Base-by-base conservation (phyloP, 2,797 vertebrate genomes). In the Jordanella pulchra region DNA sequence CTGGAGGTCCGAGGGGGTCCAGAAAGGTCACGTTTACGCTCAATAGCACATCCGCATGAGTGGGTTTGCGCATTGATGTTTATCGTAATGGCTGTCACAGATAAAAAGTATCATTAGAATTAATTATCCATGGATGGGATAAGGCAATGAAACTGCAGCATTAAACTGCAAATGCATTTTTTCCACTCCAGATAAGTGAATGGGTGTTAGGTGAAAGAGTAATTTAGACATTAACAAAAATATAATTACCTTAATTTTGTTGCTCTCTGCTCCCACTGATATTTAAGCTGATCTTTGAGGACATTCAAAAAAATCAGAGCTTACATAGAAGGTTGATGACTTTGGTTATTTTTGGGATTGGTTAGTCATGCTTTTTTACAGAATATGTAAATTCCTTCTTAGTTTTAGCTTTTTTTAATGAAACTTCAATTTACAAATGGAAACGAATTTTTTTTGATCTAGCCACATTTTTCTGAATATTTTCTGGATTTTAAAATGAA, bases 31-130 rank as follows among this genome's bases (percentile, higher is more conserved):
- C 76, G 71, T 84, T 89, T 88, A 86, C 76, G 84, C 91, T 91
- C 90, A 90, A 89, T 91, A 91, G 87, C 90, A 88, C 91, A 90
- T 86, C 90, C 81, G 79, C 86, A 88, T 79, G 85, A 91, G 82
- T 81, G 78, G 78, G 85, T 82, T 86, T 84, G 77, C 79, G 85
- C 90, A 81, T 75, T 89, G 86, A 91, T 90, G 89, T 91, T 93
- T 90, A 92, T 93, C 71, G 67, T 86, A 86, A 92, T 92, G 88
- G 87, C 77, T 85, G 87, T 89, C 51, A 72, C 82, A 86, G 86
- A 91, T 90, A 82, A 88, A 89, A 89, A 86, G 77, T 83, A 87
- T 93, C 90, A 91, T 93, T 93, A 89, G 85, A 91, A 90, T 92
- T 90, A 90, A 93, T 93, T 91, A 91, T 91, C 91, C 83, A 79